Evolutionary conservation across 2,113 vertebrate species (phyloP).

Genomic region (Charadrius vociferus): DNA sequence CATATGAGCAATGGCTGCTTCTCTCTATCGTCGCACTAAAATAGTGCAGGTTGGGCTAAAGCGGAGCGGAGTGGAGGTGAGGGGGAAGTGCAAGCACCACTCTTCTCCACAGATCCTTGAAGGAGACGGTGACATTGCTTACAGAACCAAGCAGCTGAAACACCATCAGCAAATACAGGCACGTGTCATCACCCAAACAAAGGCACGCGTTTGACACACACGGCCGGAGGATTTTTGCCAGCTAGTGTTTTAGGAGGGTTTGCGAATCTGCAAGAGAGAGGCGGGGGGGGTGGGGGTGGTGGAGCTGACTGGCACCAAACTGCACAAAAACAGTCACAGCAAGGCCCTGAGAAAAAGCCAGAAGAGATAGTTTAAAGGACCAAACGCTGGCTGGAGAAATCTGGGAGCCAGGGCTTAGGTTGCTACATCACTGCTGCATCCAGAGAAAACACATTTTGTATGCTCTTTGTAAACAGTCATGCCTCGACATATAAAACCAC

Average conservation of each 20-base stretch:
- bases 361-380: background rate
- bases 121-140: background rate
- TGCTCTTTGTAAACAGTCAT: background rate
- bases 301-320: constrained; percentile 34
- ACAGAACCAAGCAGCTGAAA: background rate
- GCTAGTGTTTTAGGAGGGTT: background rate
- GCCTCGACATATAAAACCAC: accelerated
- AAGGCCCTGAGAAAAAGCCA: background rate
- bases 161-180: background rate
- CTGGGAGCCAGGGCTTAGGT: background rate
- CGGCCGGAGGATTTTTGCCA: background rate
- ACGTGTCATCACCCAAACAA: constrained; percentile 38
- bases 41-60: background rate
- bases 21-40: background rate
- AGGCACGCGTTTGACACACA: background rate
- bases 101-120: background rate
- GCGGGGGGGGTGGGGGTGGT: background rate
- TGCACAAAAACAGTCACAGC: background rate
- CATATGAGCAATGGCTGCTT: constrained; percentile 15
- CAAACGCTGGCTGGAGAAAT: background rate
- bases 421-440: background rate
- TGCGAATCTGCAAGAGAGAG: background rate
- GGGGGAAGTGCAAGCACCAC: background rate
- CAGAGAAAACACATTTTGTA: background rate
- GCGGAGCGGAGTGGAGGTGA: background rate